Conservation (phyloP, 2,797 vertebrate species). For the Syngnathus rostellatus region DNA sequence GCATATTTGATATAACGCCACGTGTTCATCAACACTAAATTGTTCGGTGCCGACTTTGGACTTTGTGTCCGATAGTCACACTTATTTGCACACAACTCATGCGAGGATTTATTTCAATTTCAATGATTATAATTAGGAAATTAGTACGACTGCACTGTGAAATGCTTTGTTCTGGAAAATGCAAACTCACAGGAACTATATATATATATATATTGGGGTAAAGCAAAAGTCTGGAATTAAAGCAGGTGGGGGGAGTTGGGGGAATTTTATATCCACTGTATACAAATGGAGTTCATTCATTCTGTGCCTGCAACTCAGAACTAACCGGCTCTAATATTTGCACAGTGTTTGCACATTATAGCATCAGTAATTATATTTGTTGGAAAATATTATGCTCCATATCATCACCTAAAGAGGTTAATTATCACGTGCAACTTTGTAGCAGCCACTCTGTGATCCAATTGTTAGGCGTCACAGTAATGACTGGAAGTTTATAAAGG, state of each 20-base stretch:
- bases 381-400: conserved; percentile 8
- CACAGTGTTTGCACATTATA: conserved; percentile 6
- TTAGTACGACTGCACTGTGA: background rate
- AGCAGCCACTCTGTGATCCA: background rate
- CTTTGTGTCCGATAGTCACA: background rate
- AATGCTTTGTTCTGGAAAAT: background rate
- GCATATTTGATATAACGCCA: background rate
- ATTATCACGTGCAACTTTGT: background rate
- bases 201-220: background rate
- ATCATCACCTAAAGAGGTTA: conserved; percentile 3
- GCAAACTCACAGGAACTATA: background rate
- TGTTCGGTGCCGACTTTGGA: background rate
- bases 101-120: background rate
- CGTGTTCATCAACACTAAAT: conserved; percentile 16
- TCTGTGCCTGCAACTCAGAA: background rate
- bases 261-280: background rate
- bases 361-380: conserved; percentile 1
- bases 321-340: background rate
- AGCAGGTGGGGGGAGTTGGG: background rate
- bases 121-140: background rate
- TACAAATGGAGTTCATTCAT: background rate
- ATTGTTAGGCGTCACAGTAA: background rate
- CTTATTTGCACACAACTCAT: background rate
- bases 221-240: background rate
- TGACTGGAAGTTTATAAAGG: background rate